Percentiles rank a stretch among this genome's conserved stretches.
These are phyloP conservation scores for Sitobion miscanthi DNA, from an alignment of 1,140 invertebrate species.

Conservation along the genomic window DNA sequence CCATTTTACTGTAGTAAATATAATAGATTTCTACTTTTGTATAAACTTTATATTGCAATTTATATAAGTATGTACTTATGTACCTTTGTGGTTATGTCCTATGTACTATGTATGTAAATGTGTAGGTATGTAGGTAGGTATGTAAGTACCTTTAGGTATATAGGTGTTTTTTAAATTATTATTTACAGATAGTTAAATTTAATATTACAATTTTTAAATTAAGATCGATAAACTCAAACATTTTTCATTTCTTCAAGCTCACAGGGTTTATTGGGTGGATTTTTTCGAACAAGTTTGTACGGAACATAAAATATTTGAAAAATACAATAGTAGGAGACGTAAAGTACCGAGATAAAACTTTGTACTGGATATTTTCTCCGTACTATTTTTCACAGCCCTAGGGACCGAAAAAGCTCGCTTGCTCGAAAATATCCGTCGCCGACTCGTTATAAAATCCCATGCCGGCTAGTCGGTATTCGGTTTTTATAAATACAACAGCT, in stretches of 20 bases:
- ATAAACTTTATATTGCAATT: too few relatives aligned
- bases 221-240: not conserved
- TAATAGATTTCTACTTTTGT: too few relatives aligned
- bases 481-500: not conserved
- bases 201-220: not conserved
- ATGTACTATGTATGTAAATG: not conserved
- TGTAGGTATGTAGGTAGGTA: too few relatives aligned
- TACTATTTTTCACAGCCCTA: constrained; percentile 9
- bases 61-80: too few relatives aligned
- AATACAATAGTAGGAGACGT: not conserved
- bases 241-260: not conserved
- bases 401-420: not conserved
- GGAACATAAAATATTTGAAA: not conserved
- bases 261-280: not conserved
- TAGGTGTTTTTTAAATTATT: not conserved
- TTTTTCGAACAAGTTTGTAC: not conserved
- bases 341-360: not conserved
- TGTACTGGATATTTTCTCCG: constrained; percentile 1
- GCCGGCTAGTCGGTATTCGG: not conserved
- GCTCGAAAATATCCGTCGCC: not conserved
- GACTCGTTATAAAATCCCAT: not conserved
- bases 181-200: not conserved
- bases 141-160: too few relatives aligned
- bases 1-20: not conserved
- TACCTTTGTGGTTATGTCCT: too few relatives aligned